phyloP scores from a whole-genome alignment of 2,113 vertebrate genomes.

The Odocoileus virginianus region DNA sequence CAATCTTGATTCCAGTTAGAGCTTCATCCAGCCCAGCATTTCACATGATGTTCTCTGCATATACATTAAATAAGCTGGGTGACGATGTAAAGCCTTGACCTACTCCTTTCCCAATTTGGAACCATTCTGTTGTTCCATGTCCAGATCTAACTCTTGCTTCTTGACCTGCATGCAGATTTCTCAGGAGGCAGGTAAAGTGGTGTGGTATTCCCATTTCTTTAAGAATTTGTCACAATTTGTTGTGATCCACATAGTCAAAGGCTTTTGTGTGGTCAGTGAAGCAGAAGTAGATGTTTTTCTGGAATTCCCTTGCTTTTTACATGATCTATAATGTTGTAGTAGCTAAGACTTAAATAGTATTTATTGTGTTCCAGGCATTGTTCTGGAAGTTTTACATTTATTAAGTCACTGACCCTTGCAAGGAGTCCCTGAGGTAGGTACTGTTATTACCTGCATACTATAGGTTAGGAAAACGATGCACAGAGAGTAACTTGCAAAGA shows the following conservation, averaged over 20 bases:
- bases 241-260: neutral
- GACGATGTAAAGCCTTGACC: neutral
- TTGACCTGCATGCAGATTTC: neutral
- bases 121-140: neutral
- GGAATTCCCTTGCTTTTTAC: neutral
- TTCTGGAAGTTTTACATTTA: neutral
- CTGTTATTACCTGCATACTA: neutral
- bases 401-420: neutral
- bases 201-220: neutral
- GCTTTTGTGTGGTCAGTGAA: neutral
- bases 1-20: neutral
- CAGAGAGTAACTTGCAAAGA: neutral
- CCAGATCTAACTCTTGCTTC: neutral
- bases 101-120: neutral
- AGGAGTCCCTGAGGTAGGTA: neutral
- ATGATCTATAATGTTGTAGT: neutral
- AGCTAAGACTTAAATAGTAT: neutral
- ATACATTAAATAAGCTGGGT: neutral
- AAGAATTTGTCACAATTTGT: neutral
- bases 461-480: neutral
- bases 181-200: neutral
- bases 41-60: neutral
- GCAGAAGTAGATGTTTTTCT: neutral
- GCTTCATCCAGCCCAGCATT: neutral
- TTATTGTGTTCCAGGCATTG: neutral